Percentiles rank a stretch among this genome's conserved stretches.
Evolutionary conservation across 2,888 invertebrate species (phyloP).

Genomic region (Synanthedon formicaeformis): DNA sequence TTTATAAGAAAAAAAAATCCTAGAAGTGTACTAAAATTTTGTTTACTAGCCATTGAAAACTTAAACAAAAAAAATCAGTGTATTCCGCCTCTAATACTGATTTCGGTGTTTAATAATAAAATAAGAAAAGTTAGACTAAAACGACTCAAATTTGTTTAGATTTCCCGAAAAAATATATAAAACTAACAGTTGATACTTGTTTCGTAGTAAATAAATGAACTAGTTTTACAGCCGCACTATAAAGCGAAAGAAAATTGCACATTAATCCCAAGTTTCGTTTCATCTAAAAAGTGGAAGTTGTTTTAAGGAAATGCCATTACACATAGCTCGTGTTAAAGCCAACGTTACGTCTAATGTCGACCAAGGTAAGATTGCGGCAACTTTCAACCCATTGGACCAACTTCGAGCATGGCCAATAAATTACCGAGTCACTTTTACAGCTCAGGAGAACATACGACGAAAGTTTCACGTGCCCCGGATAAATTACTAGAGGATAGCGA

Average conservation of each 20-base stretch:
- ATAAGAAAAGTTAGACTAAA: too few species aligned
- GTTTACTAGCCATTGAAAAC: too few species aligned
- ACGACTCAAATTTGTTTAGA: too few species aligned
- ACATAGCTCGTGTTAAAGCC: constrained; percentile 4
- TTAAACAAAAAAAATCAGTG: too few species aligned
- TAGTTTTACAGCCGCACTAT: too few species aligned
- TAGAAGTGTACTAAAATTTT: too few species aligned
- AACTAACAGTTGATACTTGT: too few species aligned
- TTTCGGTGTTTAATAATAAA: too few species aligned
- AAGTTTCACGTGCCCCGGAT: constrained; percentile 29
- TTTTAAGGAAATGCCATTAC: constrained; percentile 24
- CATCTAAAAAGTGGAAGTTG: constrained; percentile 5
- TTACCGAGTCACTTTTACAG: constrained; percentile 65
- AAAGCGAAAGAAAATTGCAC: not conserved
- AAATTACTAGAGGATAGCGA: not conserved
- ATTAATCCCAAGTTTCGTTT: not conserved
- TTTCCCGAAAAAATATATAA: too few species aligned
- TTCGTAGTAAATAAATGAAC: too few species aligned
- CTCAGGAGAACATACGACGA: constrained; percentile 53
- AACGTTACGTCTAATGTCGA: constrained; percentile 1
- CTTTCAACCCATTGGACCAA: constrained; percentile 35
- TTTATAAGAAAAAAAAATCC: too few species aligned
- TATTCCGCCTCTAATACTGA: too few species aligned
- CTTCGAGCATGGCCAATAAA: constrained; percentile 60
- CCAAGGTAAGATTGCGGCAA: constrained; percentile 48